Percentiles rank a stretch among this genome's conserved stretches.
Conservation (phyloP, 2,888 invertebrate genomes). For the Coenonympha arcania region DNA sequence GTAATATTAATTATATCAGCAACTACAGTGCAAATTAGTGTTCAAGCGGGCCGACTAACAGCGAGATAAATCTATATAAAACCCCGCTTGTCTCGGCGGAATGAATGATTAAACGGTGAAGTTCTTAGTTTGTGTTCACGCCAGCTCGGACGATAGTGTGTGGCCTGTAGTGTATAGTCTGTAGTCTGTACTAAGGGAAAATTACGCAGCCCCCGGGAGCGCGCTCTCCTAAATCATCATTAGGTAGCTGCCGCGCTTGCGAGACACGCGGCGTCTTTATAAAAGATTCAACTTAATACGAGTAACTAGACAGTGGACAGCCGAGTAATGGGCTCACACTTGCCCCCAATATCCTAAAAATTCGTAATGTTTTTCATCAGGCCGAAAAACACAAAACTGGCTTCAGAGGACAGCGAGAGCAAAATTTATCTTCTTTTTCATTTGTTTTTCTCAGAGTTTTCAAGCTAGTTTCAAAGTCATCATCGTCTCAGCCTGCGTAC, state of each 20-base stretch:
- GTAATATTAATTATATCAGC: no score
- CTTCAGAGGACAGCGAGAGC: no score
- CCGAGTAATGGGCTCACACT: constrained; percentile 1
- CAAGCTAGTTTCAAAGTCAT: no score
- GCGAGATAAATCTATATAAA: constrained; percentile 64
- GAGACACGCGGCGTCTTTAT: constrained; percentile 64
- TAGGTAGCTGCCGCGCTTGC: constrained; percentile 47
- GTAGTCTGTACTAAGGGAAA: constrained; percentile 56
- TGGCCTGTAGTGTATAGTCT: constrained; percentile 36
- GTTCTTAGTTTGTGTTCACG: constrained; percentile 70
- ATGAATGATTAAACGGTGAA: constrained; percentile 69
- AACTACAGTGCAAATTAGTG: no score
- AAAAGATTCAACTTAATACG: constrained; percentile 69
- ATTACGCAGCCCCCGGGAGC: constrained; percentile 66
- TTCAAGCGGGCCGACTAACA: constrained; percentile 46
- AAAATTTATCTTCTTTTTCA: no score
- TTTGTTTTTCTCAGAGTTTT: no score
- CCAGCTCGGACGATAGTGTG: constrained; percentile 54
- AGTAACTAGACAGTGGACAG: constrained; percentile 36
- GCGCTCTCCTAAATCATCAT: constrained; percentile 65
- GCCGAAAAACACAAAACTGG: no score
- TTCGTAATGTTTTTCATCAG: not conserved
- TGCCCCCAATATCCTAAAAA: not conserved
- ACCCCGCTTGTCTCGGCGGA: constrained; percentile 42
- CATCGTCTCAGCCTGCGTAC: no score